Base-by-base conservation (phyloP, 2,888 invertebrate species). In the Uloborus plumipes region DNA sequence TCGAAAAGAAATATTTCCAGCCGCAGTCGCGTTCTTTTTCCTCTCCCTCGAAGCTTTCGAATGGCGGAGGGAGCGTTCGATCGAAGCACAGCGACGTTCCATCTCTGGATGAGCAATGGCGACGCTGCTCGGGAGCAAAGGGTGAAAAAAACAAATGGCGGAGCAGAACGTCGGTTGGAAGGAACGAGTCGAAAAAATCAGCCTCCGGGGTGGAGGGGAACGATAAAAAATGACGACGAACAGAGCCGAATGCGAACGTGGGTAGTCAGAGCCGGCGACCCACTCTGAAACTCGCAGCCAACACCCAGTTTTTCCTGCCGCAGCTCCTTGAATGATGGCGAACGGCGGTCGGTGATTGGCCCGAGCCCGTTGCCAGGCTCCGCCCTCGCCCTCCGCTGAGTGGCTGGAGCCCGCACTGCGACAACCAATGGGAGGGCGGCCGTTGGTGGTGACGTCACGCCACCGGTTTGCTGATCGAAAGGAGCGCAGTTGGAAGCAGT, bases 271-370 rank as follows among this genome's bases (percentile, higher is more conserved):
- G 66, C 70, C 58, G 39, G 70, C 71, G 59, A 66, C 51, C 81
- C 72, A 66, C 79, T 79, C 79, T 75, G 71, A n/a, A 59, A 50
- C 51, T 50, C 49, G 20, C 66, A 76, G 81, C 81, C 81, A 82
- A 82, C 81, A 76, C 81, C 81, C 81, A 76, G 81, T 82, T 82
- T 81, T 82, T 82, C 81, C 65, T 76, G 76, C 71, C 71, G 81
- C 81, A 82, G 81, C 76, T 76, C 53, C 81, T 65, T 82, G 76
- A 76, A 82, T 82, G 81, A 81, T 82, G 76, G 71, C 66, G 31
- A 66, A 61, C n/a, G 69, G 20, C n/a, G 70, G 18, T 13, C 20
- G n/a, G 22, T 49, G 31, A 83, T 77, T 83, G 83, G 77, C 13
- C n/a, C 39, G 31, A 31, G 51, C 71, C 39, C 16, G 47, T 11